Percentiles rank a stretch among this genome's conserved stretches.
Evolutionary conservation across 2,797 vertebrate genomes (phyloP).

Genomic region (Myiothlypis coronata): DNA sequence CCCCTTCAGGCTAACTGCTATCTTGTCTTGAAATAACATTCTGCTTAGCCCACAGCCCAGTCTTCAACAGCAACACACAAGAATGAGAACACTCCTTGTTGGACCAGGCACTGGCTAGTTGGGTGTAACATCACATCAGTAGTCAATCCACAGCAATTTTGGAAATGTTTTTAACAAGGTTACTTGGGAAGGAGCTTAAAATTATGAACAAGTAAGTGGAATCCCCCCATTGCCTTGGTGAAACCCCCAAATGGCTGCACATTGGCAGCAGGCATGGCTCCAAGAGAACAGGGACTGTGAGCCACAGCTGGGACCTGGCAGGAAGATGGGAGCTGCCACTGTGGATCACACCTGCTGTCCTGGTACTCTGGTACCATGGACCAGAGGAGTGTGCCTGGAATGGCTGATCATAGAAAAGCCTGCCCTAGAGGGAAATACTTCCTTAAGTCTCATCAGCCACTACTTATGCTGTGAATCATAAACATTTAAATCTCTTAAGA

Average conservation of each 20-base stretch:
- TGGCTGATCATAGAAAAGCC: neutral
- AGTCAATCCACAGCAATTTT: neutral
- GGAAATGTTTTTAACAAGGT: neutral
- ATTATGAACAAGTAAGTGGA: neutral
- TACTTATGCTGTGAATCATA: conserved; percentile 29
- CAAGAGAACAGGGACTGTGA: neutral
- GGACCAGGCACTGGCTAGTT: neutral
- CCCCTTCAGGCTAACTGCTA: neutral
- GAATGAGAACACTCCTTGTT: neutral
- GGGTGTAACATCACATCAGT: neutral
- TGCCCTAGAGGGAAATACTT: conserved; percentile 42
- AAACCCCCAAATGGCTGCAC: rapidly evolving
- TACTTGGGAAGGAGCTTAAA: neutral
- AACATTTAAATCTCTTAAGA: conserved; percentile 55
- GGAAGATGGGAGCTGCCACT: neutral
- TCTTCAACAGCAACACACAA: neutral
- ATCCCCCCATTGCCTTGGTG: neutral
- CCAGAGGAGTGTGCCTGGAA: neutral
- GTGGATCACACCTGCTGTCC: neutral
- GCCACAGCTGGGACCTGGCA: neutral
- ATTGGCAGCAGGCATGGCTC: neutral
- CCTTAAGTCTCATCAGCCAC: conserved; percentile 30
- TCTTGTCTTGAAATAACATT: neutral
- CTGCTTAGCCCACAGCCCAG: neutral
- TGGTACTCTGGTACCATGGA: neutral